These are phyloP conservation scores for Casuarius casuarius DNA, from an alignment of 2,113 vertebrate species.

Conservation along the genomic window DNA sequence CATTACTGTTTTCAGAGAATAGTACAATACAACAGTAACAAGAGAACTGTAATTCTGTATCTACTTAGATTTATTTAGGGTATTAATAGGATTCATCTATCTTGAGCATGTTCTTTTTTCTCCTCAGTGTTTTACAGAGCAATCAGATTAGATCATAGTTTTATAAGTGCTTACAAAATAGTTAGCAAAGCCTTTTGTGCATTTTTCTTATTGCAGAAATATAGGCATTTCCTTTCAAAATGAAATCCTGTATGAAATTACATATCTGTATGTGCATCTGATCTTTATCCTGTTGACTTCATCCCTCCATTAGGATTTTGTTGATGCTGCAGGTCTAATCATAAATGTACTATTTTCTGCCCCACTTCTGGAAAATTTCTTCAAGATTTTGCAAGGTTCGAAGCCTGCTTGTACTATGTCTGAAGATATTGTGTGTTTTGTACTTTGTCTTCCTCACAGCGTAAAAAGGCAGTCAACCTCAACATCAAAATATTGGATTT, in stretches of 20 bases:
- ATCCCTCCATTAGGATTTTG: background rate
- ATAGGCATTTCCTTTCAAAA: background rate
- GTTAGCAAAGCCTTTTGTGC: background rate
- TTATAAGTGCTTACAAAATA: background rate
- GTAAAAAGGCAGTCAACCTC: conserved; percentile 88
- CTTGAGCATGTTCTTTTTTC: background rate
- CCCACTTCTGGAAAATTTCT: background rate
- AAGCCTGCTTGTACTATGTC: background rate
- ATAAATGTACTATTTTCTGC: background rate
- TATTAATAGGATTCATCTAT: background rate
- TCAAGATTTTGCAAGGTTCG: background rate
- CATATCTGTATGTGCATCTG: background rate
- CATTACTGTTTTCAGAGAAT: background rate
- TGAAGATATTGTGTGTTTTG: background rate
- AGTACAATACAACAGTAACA: background rate
- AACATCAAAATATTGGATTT: conserved; percentile 92
- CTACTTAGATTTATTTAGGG: background rate
- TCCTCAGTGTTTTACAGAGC: background rate
- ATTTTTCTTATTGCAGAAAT: background rate
- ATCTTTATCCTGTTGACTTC: background rate
- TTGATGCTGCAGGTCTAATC: background rate
- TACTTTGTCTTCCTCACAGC: conserved; percentile 73
- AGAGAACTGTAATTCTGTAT: background rate
- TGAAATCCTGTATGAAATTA: background rate
- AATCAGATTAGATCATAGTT: background rate